Evolutionary conservation across 2,113 vertebrate species (phyloP).

Genomic region (Ptychochromis oligacanthus): DNA sequence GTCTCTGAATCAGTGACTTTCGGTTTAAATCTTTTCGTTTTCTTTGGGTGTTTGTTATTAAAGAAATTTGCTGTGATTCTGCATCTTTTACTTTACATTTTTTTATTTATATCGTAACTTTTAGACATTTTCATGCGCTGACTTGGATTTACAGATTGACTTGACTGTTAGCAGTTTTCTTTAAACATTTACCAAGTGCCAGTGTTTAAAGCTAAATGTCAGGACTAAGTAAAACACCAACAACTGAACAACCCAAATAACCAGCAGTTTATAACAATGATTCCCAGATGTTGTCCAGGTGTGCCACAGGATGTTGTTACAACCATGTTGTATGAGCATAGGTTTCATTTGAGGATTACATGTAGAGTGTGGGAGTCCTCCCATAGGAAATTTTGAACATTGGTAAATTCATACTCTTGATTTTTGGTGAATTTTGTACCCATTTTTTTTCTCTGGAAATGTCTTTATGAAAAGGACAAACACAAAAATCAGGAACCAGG

Average conservation of each 20-base stretch:
- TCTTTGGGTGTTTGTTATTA: fast-evolving
- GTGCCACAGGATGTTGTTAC: background rate
- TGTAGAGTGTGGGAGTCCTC: too few relatives aligned
- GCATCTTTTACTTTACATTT: background rate
- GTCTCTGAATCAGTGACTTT: background rate
- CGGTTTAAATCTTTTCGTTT: background rate
- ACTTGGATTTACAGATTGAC: background rate
- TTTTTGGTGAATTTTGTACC: too few relatives aligned
- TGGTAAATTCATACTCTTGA: too few relatives aligned
- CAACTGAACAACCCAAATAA: background rate
- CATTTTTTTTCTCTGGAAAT: too few relatives aligned
- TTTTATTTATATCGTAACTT: background rate
- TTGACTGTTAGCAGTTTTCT: fast-evolving
- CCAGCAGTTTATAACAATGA: fast-evolving
- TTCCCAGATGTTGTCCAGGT: fast-evolving
- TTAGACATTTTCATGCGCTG: background rate
- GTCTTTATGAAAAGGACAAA: too few relatives aligned
- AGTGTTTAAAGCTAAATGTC: fast-evolving
- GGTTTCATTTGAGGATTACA: too few relatives aligned
- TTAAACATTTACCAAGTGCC: background rate
- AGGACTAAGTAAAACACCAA: background rate
- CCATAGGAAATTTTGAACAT: too few relatives aligned
- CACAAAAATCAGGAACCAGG: too few relatives aligned
- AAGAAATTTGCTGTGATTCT: background rate
- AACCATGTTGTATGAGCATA: background rate